Percentiles rank a stretch among this genome's conserved stretches.
Evolutionary conservation across 2,888 invertebrate species (phyloP).

Genomic region (Psylliodes chrysocephalus): DNA sequence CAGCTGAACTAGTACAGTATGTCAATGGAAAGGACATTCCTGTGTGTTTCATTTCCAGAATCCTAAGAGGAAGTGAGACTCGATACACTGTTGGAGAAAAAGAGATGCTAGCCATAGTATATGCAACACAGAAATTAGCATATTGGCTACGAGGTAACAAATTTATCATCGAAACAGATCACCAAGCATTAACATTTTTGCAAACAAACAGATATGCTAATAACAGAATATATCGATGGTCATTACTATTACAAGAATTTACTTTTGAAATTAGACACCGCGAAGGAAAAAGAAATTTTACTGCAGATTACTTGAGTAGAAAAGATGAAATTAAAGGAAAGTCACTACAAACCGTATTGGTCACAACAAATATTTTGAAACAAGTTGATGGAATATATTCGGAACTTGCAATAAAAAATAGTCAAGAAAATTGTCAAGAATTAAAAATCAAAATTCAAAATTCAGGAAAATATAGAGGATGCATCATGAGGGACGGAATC

Average conservation of each 20-base stretch:
- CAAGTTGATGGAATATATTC: neutral
- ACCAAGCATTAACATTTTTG: constrained; percentile 27
- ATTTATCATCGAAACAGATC: constrained; percentile 25
- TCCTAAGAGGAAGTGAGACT: constrained; percentile 5
- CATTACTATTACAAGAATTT: constrained; percentile 11
- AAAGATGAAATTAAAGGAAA: neutral
- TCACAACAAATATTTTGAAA: neutral
- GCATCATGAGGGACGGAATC: neutral
- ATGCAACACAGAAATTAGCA: constrained; percentile 15
- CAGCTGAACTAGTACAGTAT: constrained; percentile 19
- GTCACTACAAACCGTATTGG: neutral
- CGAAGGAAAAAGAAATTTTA: constrained; percentile 18
- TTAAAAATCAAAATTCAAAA: neutral
- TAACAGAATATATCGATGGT: constrained; percentile 28
- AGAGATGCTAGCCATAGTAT: constrained; percentile 23
- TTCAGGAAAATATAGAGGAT: neutral
- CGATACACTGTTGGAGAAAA: constrained; percentile 14
- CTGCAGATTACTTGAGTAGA: constrained; percentile 17
- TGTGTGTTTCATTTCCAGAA: constrained; percentile 8
- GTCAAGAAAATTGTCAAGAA: neutral
- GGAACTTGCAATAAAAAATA: neutral
- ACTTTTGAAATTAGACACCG: constrained; percentile 16
- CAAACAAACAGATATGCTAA: constrained; percentile 23
- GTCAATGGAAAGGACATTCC: constrained; percentile 11
- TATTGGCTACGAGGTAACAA: constrained; percentile 21